Percentiles rank a stretch among this genome's conserved stretches.
Conservation (phyloP, 2,888 invertebrate species). For the Oasisia sp. region DNA sequence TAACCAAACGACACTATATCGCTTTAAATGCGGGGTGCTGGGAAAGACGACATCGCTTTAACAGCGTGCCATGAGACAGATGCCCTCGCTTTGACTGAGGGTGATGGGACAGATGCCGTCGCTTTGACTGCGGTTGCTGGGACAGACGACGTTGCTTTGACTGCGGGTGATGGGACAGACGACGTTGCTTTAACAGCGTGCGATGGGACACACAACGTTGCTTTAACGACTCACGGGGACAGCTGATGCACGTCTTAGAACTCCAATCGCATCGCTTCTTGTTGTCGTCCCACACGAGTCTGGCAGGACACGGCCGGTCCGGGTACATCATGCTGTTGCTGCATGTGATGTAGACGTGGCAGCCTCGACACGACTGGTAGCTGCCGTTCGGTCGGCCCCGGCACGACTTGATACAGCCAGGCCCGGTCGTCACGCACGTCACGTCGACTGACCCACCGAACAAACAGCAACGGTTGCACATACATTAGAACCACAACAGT, state of each 20-base stretch:
- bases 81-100: too few relatives aligned
- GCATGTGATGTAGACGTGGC: slow-evolving; percentile 36
- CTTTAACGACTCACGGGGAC: neutral
- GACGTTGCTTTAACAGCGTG: too few relatives aligned
- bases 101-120: too few relatives aligned
- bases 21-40: too few relatives aligned
- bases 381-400: slow-evolving; percentile 13
- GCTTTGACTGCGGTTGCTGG: too few relatives aligned
- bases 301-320: slow-evolving; percentile 24
- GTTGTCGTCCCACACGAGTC: slow-evolving; percentile 34
- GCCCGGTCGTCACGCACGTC: neutral
- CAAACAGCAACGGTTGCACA: neutral
- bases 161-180: too few relatives aligned
- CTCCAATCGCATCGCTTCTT: slow-evolving; percentile 31
- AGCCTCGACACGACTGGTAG: slow-evolving; percentile 37
- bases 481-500: neutral
- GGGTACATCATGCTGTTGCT: slow-evolving; percentile 28
- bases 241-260: slow-evolving; percentile 33
- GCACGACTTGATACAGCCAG: slow-evolving; percentile 29
- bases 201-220: too few relatives aligned
- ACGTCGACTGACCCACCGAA: neutral
- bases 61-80: too few relatives aligned
- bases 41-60: too few relatives aligned
- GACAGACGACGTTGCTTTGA: too few relatives aligned
- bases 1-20: too few relatives aligned